Evolutionary conservation across 1,140 invertebrate genomes (phyloP), one percentile per base, ranked within the genome.

Genomic region (Formica selysi): DNA sequence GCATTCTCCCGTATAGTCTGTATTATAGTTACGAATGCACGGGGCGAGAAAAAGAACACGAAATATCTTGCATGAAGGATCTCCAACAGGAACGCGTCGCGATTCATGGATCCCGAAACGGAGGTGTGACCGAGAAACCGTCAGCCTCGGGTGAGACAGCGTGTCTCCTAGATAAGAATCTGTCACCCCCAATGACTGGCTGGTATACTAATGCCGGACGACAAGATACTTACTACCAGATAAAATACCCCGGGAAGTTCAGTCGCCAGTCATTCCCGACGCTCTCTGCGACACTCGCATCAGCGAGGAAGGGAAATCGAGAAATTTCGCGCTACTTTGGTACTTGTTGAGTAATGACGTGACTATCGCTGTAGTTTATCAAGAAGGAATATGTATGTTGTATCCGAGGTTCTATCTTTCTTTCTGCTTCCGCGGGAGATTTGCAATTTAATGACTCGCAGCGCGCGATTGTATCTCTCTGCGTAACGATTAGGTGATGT

Each of bases 151-250:
- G 83, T 90, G 91, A 94, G 94, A 93, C 94, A 87, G 91, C 91
- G 91, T 91, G 94, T 94, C 93, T 94, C 91, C 36, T 86, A 83
- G 93, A 94, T 94, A 94, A 94, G 76, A 86, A 94, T 94, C 94
- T 94, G 93, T 94, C 93, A 93, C 83, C 79, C 78, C 71, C 16
- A 78, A 62, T 89, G 91, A 92, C 91, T 87, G 81, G 86, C 86
- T 86, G 80, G 73, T 86, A 79, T 62, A 85, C 91, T 92, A 92
- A 92, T 92, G 88, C 91, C 89, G 54, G 81, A 80, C 86, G 86
- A 87, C 78, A 87, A 94, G 93, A 94, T 93, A 93, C 88, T 85
- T 88, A 85, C 89, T 87, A 87, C 89, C 90, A 91, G 93, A 94
- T 94, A 93, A 94, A 92, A 93, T 94, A 84, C 89, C 16, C 16